phyloP scores from a whole-genome alignment of 2,113 vertebrate genomes.

The Rhombomys opimus region DNA sequence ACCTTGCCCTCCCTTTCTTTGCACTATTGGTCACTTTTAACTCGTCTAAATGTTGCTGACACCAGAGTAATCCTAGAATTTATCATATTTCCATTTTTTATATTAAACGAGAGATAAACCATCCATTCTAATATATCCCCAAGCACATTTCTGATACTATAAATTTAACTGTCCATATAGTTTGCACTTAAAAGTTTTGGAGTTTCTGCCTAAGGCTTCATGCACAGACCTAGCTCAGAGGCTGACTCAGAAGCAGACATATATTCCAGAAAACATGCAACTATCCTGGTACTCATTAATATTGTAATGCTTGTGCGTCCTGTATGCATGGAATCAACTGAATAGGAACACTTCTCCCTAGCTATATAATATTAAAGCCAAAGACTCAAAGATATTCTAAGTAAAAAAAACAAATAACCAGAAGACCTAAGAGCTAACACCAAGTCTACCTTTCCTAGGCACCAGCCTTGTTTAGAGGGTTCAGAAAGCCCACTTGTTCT shows the following conservation, averaged over 20 bases:
- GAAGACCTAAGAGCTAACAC: neutral
- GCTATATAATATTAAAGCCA: neutral
- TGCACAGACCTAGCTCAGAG: neutral
- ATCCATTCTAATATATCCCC: neutral
- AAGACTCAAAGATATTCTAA: neutral
- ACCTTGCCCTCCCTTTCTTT: neutral
- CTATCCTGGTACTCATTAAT: neutral
- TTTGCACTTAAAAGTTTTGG: neutral
- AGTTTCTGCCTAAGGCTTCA: neutral
- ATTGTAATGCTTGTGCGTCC: neutral
- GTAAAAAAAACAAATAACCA: neutral
- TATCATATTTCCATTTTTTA: neutral
- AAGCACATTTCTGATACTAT: neutral
- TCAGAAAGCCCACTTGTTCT: neutral
- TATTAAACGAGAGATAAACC: neutral
- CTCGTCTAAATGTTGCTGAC: neutral
- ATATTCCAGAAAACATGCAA: neutral
- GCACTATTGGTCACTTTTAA: neutral
- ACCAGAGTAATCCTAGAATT: neutral
- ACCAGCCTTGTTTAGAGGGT: neutral
- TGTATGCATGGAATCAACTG: neutral
- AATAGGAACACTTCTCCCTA: neutral
- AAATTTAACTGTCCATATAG: neutral
- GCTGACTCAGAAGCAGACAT: neutral
- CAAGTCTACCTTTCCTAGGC: neutral